A percentile compares a stretch with the other conserved stretches of the same genome.
Evolutionary conservation across 2,888 invertebrate genomes (phyloP).

Genomic region (Chymomyza caudatula): DNA sequence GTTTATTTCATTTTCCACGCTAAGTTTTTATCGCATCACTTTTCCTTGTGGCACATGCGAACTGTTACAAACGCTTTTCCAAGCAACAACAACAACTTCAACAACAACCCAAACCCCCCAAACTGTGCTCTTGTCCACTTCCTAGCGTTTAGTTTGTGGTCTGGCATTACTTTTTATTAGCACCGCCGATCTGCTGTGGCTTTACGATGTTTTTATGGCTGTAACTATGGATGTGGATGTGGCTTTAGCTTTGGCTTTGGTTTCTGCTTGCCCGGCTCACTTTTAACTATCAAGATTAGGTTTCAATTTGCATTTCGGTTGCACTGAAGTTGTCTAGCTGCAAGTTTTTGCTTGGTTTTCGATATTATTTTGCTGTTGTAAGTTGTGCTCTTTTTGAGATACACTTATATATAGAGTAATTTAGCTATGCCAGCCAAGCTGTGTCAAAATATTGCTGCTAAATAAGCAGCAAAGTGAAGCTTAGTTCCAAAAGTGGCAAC

Average conservation of each 20-base stretch:
- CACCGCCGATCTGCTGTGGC: conserved; percentile 44
- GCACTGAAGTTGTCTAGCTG: neutral
- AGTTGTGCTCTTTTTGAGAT: neutral
- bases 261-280: conserved; percentile 16
- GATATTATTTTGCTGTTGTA: neutral
- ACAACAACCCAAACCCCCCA: conserved; percentile 14
- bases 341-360: neutral
- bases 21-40: conserved; percentile 49
- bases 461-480: too few relatives aligned
- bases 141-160: conserved; percentile 66
- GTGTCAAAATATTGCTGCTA: too few relatives aligned
- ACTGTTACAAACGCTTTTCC: neutral
- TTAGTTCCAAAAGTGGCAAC: too few relatives aligned
- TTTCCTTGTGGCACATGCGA: conserved; percentile 21
- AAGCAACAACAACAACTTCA: conserved; percentile 11
- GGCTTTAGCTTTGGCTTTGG: neutral
- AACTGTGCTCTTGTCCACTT: conserved; percentile 48
- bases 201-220: neutral
- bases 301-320: conserved; percentile 72
- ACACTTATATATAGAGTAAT: neutral
- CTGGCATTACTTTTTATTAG: conserved; percentile 66
- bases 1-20: conserved; percentile 67
- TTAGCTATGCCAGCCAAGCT: neutral
- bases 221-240: neutral
- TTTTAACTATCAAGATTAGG: conserved; percentile 55